phyloP scores from a whole-genome alignment of 2,888 invertebrate species.

The Theretra japonica region DNA sequence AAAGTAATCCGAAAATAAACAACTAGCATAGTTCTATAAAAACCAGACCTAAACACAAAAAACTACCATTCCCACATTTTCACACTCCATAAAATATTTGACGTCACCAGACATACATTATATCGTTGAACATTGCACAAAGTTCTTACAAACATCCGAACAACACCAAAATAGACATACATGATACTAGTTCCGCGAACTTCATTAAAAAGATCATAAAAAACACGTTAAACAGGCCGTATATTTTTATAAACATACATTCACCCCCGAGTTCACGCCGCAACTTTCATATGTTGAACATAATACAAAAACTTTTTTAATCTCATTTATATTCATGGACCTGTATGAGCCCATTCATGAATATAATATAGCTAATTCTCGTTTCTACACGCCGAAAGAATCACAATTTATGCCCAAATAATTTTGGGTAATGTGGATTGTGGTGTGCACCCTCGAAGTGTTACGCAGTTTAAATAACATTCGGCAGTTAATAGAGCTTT shows the following conservation, averaged over 20 bases:
- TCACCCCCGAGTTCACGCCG: constrained; percentile 1
- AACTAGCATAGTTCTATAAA: too few species aligned
- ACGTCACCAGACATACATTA: not conserved
- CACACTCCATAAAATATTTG: too few species aligned
- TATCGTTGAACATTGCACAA: not conserved
- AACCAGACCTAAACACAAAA: too few species aligned
- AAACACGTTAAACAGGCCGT: not conserved
- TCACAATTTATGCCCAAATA: constrained; percentile 42
- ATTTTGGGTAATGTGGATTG: constrained; percentile 33
- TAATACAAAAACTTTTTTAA: constrained; percentile 61
- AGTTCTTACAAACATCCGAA: not conserved
- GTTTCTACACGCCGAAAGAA: constrained; percentile 40
- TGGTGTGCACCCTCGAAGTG: not conserved
- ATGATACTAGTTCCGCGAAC: not conserved
- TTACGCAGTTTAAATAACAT: constrained; percentile 2
- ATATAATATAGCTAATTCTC: constrained; percentile 51
- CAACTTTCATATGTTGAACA: constrained; percentile 44
- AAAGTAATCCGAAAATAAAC: too few species aligned
- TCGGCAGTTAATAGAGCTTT: not conserved
- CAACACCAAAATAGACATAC: not conserved
- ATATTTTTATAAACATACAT: constrained; percentile 5
- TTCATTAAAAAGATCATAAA: not conserved
- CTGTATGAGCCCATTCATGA: constrained; percentile 53
- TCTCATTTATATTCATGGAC: constrained; percentile 64
- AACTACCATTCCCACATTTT: too few species aligned